Evolutionary conservation across 2,113 vertebrate genomes (phyloP).

Genomic region (Trichomycterus rosablanca): DNA sequence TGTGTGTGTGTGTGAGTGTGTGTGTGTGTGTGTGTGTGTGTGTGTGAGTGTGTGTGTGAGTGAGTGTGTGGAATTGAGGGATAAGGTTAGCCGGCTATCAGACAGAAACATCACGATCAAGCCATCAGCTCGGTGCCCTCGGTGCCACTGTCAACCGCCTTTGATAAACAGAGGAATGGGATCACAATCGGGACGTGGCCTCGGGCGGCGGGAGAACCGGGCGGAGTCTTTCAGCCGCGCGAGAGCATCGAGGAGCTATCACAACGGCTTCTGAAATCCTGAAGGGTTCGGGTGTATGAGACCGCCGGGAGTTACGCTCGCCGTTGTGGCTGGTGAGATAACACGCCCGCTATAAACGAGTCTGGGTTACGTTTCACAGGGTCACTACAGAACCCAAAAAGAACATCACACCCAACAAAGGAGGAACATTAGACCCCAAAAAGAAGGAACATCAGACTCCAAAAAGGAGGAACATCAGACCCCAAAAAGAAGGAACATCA

Average conservation of each 20-base stretch:
- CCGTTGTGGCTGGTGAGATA: too few species aligned
- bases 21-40: conserved; percentile 49
- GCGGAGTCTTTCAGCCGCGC: conserved; percentile 48
- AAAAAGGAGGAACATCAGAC: too few species aligned
- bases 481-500: too few species aligned
- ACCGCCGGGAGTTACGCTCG: too few species aligned
- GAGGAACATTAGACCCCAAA: too few species aligned
- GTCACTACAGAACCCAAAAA: too few species aligned
- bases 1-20: conserved; percentile 28
- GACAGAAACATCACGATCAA: conserved; percentile 79
- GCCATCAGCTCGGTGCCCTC: conserved; percentile 72
- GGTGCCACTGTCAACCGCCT: conserved; percentile 59
- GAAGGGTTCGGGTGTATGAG: conserved; percentile 10
- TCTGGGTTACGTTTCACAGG: too few species aligned
- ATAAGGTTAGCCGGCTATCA: conserved; percentile 78
- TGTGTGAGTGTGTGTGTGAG: conserved; percentile 61
- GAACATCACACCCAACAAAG: too few species aligned
- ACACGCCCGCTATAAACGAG: too few species aligned
- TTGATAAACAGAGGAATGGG: conserved; percentile 80
- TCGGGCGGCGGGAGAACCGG: conserved; percentile 62
- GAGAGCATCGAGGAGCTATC: conserved; percentile 3
- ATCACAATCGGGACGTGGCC: conserved; percentile 75
- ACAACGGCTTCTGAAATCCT: conserved; percentile 17
- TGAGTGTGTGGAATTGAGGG: conserved; percentile 75
- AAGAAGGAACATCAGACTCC: too few species aligned